Evolutionary conservation across 2,797 vertebrate genomes (phyloP), one percentile per base, ranked within the genome.

Genomic region (Acanthis flammea): DNA sequence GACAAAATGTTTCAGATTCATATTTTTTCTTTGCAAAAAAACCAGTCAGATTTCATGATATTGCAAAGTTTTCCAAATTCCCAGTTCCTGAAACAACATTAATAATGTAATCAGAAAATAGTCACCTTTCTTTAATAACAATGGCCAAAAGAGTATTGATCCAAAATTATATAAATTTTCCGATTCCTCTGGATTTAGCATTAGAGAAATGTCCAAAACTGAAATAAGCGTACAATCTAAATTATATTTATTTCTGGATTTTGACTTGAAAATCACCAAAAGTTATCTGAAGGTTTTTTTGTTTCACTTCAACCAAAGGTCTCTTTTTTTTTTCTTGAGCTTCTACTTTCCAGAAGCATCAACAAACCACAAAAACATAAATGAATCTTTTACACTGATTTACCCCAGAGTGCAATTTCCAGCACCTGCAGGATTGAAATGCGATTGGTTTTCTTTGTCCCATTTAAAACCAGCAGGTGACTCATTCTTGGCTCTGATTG

Each of bases 381-480:
- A 77, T 3, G 1, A 60, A 14, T n/a, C 35, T 77, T 77, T 65
- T 71, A 16, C 23, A 11, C 21, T 86, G 47, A 58, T 95, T 91
- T 81, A 67, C 30, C 17, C 48, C 44, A 50, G 44, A 41, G 44
- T 47, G 33, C 74, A 88, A 81, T 84, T 94, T 91, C 54, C 17
- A 9, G 73, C 90, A 88, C 66, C 90, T 94, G 94, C 77, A 82
- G 71, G 68, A 88, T 0, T 63, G 70, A 86, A 78, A 84, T 62
- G 81, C 6, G 39, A 88, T 73, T 50, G 80, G n/a, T 84, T 77
- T 14, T 76, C 51, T 94, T 79, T 70, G 19, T 82, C 77, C 60
- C 55, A 53, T 84, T 85, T 89, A 47, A 85, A 92, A 86, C 1
- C 58, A 76, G 67, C 90, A 88, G 94, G 95, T 93, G 92, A 91